phyloP scores from a whole-genome alignment of 2,113 vertebrate species.

The Oryzias curvinotus region DNA sequence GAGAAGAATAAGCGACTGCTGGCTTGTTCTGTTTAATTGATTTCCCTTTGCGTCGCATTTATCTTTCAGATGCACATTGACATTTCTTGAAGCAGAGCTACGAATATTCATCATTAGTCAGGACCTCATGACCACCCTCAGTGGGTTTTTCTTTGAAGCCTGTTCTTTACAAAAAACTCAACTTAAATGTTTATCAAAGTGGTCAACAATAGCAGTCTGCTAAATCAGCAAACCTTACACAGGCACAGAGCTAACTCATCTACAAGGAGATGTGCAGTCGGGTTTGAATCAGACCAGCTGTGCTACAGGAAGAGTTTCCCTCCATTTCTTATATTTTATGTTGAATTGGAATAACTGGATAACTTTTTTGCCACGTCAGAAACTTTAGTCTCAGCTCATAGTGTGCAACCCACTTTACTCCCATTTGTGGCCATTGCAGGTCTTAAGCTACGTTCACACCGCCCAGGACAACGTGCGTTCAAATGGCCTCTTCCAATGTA shows the following conservation, averaged over 20 bases:
- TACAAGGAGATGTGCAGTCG: neutral
- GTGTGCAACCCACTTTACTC: no score
- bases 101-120: constrained; percentile 25
- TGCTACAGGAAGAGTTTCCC: neutral
- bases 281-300: neutral
- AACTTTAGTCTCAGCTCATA: no score
- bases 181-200: neutral
- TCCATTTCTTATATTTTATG: no score
- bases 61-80: constrained; percentile 38
- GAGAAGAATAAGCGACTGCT: constrained; percentile 22
- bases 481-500: no score
- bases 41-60: constrained; percentile 45
- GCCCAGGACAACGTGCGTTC: no score
- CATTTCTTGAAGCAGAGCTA: constrained; percentile 28
- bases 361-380: no score
- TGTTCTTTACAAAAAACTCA: neutral
- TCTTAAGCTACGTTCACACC: no score
- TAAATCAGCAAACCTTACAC: no score
- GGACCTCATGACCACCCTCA: constrained; percentile 8
- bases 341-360: no score
- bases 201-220: neutral
- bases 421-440: no score
- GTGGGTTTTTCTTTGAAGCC: constrained; percentile 2
- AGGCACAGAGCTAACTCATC: no score
- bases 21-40: constrained; percentile 35